Evolutionary conservation across 2,888 invertebrate genomes (phyloP).

Genomic region (Serripes groenlandicus): DNA sequence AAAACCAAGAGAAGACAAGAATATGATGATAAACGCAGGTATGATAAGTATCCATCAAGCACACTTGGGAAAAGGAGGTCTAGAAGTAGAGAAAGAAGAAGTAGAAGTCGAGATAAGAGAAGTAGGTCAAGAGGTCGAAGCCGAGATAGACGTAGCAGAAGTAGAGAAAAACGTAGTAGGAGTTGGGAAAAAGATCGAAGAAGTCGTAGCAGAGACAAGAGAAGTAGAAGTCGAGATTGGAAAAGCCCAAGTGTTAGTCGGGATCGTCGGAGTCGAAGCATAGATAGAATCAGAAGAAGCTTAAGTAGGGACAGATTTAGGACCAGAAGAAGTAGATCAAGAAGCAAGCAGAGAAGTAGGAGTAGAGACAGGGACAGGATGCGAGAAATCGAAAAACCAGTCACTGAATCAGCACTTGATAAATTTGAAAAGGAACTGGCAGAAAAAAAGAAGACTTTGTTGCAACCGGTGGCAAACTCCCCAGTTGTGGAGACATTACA

Average conservation of each 20-base stretch:
- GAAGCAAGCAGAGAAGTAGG: slow-evolving; percentile 26
- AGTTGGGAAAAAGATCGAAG: slow-evolving; percentile 38
- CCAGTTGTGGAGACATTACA: slow-evolving; percentile 26
- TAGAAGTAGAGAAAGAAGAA: slow-evolving; percentile 35
- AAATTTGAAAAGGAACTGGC: slow-evolving; percentile 67
- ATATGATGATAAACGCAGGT: slow-evolving; percentile 37
- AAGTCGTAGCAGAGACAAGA: slow-evolving; percentile 36
- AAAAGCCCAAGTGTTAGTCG: slow-evolving; percentile 29
- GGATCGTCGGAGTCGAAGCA: slow-evolving; percentile 35
- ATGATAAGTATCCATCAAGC: slow-evolving; percentile 25
- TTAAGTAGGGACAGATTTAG: slow-evolving; percentile 33
- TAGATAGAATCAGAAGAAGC: slow-evolving; percentile 44
- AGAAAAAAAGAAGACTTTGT: slow-evolving; percentile 57
- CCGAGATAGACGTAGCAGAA: slow-evolving; percentile 26
- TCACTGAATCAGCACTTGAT: slow-evolving; percentile 60
- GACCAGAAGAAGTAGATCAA: slow-evolving; percentile 38
- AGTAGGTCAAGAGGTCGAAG: slow-evolving; percentile 34
- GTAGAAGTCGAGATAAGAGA: slow-evolving; percentile 42
- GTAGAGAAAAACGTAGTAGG: slow-evolving; percentile 28
- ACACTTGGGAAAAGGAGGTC: slow-evolving; percentile 52
- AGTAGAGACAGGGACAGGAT: slow-evolving; percentile 34
- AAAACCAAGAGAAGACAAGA: slow-evolving; percentile 49
- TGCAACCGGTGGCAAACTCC: slow-evolving; percentile 38
- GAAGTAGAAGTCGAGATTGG: slow-evolving; percentile 30
- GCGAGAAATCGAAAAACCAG: slow-evolving; percentile 36